These are phyloP conservation scores for Festucalex cinctus DNA, from an alignment of 2,113 vertebrate species.

Conservation along the genomic window DNA sequence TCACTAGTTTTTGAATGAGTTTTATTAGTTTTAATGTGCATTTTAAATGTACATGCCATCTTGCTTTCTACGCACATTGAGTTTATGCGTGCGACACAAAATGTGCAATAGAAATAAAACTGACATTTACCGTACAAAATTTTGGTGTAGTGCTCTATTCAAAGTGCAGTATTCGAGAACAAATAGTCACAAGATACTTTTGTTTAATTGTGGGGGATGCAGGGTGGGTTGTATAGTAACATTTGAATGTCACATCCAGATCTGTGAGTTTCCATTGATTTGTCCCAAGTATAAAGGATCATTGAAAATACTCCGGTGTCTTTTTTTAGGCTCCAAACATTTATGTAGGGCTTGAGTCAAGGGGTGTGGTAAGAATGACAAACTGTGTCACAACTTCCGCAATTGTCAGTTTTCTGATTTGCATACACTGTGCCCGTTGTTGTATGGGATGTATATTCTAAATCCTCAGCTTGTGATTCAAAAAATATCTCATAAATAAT, in stretches of 20 bases:
- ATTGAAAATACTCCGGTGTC: slow-evolving; percentile 1
- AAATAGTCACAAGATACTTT: too few species aligned
- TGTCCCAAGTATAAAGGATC: slow-evolving; percentile 4
- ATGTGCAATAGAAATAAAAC: too few species aligned
- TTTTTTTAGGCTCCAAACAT: slow-evolving; percentile 38
- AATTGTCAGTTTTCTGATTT: slow-evolving; percentile 16
- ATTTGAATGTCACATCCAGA: neutral
- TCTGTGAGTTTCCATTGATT: slow-evolving; percentile 10
- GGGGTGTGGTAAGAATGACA: slow-evolving; percentile 42
- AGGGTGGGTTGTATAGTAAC: too few species aligned
- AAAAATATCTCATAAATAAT: neutral
- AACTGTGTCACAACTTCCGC: slow-evolving; percentile 50
- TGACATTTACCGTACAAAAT: too few species aligned
- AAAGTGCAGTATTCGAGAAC: too few species aligned
- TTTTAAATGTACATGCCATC: too few species aligned
- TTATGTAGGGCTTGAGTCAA: slow-evolving; percentile 25
- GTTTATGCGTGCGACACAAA: too few species aligned
- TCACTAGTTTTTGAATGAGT: too few species aligned
- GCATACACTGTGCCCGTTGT: neutral
- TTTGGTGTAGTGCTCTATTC: too few species aligned
- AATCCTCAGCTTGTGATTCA: neutral
- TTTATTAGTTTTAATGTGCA: too few species aligned
- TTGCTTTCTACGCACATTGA: too few species aligned
- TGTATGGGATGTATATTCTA: neutral
- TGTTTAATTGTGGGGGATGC: too few species aligned